A percentile compares a stretch with the other conserved stretches of the same genome.
These are phyloP conservation scores for Rhinogobio ventralis DNA, from an alignment of 2,797 vertebrate species.

Conservation along the genomic window DNA sequence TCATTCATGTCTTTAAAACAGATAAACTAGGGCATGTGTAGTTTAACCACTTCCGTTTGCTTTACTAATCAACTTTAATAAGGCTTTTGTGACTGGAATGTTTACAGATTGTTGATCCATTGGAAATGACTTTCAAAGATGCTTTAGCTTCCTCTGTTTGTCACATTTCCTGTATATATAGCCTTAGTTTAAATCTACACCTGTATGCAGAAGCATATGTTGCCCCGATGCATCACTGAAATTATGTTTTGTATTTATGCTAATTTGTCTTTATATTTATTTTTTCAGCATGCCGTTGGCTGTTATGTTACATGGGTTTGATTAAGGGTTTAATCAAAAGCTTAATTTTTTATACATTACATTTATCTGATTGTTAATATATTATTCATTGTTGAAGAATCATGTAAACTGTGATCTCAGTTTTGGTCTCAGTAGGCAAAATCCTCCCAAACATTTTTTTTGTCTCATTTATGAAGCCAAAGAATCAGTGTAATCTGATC, in stretches of 20 bases:
- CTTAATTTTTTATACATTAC: not conserved
- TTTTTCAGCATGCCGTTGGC: not conserved
- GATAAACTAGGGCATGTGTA: not conserved
- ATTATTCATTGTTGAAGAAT: not conserved
- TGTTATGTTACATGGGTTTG: not conserved
- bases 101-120: slow-evolving; percentile 6
- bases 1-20: not conserved
- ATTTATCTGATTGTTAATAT: slow-evolving; percentile 13
- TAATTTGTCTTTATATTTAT: slow-evolving; percentile 22
- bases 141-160: slow-evolving; percentile 1
- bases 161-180: not conserved
- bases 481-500: not conserved
- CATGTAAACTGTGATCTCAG: not conserved
- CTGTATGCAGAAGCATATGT: not conserved
- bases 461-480: slow-evolving; percentile 16
- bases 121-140: not conserved
- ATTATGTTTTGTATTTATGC: slow-evolving; percentile 25
- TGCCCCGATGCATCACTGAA: not conserved
- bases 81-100: not conserved
- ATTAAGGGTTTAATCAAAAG: slow-evolving; percentile 15
- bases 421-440: not conserved
- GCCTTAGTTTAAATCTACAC: not conserved
- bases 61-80: not conserved
- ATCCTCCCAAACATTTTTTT: not conserved
- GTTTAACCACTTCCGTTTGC: not conserved